Conservation (phyloP, 1,140 invertebrate species). For the Lerema accius region DNA sequence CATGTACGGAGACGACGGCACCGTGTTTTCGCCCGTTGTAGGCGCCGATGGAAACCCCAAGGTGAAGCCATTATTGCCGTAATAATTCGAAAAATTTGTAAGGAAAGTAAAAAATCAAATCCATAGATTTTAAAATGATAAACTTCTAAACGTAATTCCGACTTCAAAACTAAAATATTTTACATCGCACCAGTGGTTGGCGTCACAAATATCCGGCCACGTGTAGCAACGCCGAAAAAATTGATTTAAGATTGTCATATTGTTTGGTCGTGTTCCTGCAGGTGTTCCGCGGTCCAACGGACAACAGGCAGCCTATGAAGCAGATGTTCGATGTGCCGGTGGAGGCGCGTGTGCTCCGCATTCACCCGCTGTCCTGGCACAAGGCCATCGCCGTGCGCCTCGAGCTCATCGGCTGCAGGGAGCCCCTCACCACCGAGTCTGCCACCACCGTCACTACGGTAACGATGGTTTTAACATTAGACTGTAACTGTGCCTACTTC, state of each 20-base stretch:
- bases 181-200: too few species aligned
- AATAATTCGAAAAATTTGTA: too few species aligned
- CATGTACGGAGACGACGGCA: constrained; percentile 85
- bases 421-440: constrained; percentile 42
- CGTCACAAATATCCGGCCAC: too few species aligned
- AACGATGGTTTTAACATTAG: too few species aligned
- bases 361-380: constrained; percentile 90
- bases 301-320: constrained; percentile 83
- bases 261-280: too few species aligned
- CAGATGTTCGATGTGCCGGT: constrained; percentile 86
- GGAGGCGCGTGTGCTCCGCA: constrained; percentile 87
- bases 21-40: constrained; percentile 82
- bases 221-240: too few species aligned
- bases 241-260: not conserved
- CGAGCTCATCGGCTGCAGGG: constrained; percentile 89
- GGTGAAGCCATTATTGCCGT: constrained; percentile 86
- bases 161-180: too few species aligned
- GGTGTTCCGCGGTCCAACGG: constrained; percentile 88
- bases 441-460: constrained; percentile 40
- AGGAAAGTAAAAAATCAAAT: too few species aligned
- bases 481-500: too few species aligned
- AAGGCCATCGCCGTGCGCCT: constrained; percentile 88
- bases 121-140: too few species aligned
- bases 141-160: too few species aligned
- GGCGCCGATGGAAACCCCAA: constrained; percentile 62